These are phyloP conservation scores for Gallinago paraguaiae DNA, from an alignment of 2,113 vertebrate species.

Conservation along the genomic window DNA sequence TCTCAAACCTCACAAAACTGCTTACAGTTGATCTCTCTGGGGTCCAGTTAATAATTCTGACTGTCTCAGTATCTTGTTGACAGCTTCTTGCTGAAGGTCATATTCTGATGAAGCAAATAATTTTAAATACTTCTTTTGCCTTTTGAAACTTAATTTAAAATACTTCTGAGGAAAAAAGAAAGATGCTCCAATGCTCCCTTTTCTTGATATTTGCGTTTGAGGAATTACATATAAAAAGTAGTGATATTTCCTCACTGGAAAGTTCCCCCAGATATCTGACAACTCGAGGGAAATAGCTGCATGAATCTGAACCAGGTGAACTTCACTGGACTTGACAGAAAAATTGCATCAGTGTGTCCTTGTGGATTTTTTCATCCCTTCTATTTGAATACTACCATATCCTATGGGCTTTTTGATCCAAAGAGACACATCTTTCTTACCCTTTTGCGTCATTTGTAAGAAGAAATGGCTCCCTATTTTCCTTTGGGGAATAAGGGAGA, in stretches of 20 bases:
- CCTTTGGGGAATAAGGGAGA: not conserved
- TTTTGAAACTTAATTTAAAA: not conserved
- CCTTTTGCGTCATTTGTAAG: not conserved
- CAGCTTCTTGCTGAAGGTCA: constrained; percentile 25
- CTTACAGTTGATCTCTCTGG: not conserved
- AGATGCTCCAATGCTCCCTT: not conserved
- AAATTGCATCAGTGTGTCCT: not conserved
- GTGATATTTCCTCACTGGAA: not conserved
- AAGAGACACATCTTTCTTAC: not conserved
- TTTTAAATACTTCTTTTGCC: not conserved
- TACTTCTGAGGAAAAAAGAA: not conserved
- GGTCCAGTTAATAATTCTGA: constrained; percentile 37
- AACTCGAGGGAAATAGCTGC: not conserved
- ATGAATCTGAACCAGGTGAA: not conserved
- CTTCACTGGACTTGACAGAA: not conserved
- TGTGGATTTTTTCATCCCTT: not conserved
- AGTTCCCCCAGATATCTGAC: not conserved
- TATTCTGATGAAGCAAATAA: constrained; percentile 12
- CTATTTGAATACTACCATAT: not conserved
- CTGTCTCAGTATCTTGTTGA: not conserved
- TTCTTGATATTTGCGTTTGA: not conserved
- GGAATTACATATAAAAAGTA: not conserved
- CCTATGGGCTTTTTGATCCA: not conserved
- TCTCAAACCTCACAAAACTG: not conserved
- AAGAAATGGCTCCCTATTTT: not conserved